Base-by-base conservation (phyloP, 2,888 invertebrate species). In the Perdita meconis region DNA sequence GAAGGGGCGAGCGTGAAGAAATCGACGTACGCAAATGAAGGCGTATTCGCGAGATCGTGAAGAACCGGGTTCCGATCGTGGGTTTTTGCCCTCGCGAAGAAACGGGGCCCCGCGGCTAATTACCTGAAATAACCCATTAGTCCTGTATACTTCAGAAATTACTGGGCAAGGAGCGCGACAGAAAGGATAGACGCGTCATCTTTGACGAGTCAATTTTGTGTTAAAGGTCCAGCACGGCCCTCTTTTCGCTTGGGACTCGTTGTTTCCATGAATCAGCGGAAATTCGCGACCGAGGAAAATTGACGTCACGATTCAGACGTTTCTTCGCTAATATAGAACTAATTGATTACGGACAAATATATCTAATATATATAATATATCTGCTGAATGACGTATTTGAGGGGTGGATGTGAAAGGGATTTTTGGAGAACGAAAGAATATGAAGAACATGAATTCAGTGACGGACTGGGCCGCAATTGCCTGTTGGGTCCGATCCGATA, bases 61-160 rank as follows among this genome's bases (percentile, higher is more conserved):
- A 22, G 22, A 36, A 53, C 64, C 38, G 51, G 13, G 47, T 22
- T 61, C 24, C 38, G 61, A 47, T 38, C 47, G 36, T 12, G 2
- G 50, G 59, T 65, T 79, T 78, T 79, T 78, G 78, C 61, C 19
- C 12, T 13, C 10, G n/a, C 71, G 65, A 16, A 81, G 82, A 78
- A 80, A 79, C 77, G 44, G 63, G 72, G 80, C 73, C 85, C 72
- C 77, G 78, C 81, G 68, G 83, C 88, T 90, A 90, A 91, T 90
- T 90, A 90, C 87, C 89, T 87, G 87, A 88, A 88, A 89, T 90
- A 90, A 90, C 88, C 90, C 90, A 91, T 90, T 90, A 89, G 88
- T 84, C 86, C 84, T 89, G 88, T 87, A 89, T 86, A 87, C 88
- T 85, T 84, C 82, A 83, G 86, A 84, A 87, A 88, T 88, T 88